These are phyloP conservation scores for Dioctria rufipes DNA, from an alignment of 2,888 invertebrate genomes.

Conservation along the genomic window DNA sequence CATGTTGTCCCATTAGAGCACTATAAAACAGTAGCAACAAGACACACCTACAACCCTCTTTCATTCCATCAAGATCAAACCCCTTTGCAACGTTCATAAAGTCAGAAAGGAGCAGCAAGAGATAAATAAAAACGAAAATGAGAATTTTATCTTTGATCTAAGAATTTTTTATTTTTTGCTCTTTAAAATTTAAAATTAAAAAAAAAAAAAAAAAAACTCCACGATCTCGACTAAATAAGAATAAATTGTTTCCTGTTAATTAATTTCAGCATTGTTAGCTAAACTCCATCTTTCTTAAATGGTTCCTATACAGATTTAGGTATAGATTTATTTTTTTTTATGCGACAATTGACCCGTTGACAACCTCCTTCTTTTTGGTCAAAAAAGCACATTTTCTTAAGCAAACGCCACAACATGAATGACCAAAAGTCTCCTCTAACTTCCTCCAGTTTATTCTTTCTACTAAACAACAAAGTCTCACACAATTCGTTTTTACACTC, in stretches of 20 bases:
- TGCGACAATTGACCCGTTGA: no score
- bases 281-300: no score
- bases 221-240: neutral
- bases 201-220: neutral
- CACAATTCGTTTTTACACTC: conserved; percentile 4
- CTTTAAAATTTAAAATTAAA: neutral
- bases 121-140: conserved; percentile 34
- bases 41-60: no score
- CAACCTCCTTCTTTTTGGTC: no score
- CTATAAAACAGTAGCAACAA: no score
- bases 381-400: no score
- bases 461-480: neutral
- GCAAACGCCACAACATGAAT: neutral
- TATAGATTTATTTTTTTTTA: no score
- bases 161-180: neutral
- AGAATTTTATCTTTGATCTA: conserved; percentile 42
- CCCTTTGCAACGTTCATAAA: neutral
- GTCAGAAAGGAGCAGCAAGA: neutral
- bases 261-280: no score
- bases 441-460: neutral
- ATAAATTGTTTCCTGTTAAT: neutral
- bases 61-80: no score
- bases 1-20: no score
- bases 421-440: neutral
- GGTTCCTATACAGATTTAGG: no score